Conservation (phyloP, 2,797 vertebrate genomes). For the Enteromius paludinosus region DNA sequence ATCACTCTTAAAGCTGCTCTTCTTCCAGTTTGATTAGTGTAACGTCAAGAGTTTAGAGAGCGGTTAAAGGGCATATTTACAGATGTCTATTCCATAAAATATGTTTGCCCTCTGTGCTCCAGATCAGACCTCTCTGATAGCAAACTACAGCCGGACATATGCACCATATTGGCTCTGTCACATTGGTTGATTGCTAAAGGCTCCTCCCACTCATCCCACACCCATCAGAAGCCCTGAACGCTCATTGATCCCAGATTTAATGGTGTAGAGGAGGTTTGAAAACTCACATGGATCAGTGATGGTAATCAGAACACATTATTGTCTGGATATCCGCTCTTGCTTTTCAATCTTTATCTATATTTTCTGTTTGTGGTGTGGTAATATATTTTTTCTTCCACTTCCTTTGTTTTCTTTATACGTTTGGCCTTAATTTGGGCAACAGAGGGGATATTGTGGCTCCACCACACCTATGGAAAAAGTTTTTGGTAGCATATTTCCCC, state of each 20-base stretch:
- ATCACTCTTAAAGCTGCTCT: constrained; percentile 11
- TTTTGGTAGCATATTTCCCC: not conserved
- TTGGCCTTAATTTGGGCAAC: not conserved
- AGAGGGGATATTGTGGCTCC: not conserved
- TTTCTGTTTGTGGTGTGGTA: not conserved
- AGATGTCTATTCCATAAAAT: constrained; percentile 11
- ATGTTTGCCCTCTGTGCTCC: not conserved
- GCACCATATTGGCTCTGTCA: not conserved
- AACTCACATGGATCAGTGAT: not conserved
- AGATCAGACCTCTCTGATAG: constrained; percentile 8
- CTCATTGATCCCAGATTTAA: constrained; percentile 1
- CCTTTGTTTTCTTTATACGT: not conserved
- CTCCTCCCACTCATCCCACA: not conserved
- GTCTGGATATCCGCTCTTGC: not conserved
- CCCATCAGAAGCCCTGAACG: not conserved
- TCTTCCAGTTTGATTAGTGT: not conserved
- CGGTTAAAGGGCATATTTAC: not conserved
- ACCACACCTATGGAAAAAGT: not conserved
- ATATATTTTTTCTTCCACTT: no score
- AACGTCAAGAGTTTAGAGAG: not conserved
- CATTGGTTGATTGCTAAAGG: not conserved
- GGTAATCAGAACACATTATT: not conserved
- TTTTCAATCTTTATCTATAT: constrained; percentile 5
- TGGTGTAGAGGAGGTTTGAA: not conserved
- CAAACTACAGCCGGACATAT: not conserved